phyloP scores from a whole-genome alignment of 2,888 invertebrate species.

The Euplexia lucipara region DNA sequence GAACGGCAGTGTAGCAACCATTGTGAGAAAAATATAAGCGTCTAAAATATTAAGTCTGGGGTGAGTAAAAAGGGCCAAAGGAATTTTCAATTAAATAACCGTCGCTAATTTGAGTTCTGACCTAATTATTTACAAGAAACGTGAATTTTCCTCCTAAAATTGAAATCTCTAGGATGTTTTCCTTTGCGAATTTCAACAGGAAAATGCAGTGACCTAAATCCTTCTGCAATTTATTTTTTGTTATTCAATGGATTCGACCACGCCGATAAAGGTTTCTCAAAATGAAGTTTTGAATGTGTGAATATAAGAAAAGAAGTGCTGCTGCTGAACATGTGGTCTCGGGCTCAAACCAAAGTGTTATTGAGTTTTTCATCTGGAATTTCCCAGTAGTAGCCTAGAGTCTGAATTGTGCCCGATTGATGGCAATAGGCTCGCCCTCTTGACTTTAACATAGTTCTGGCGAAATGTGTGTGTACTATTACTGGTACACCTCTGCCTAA shows the following conservation, averaged over 20 bases:
- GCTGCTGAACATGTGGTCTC: no score
- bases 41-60: constrained; percentile 16
- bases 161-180: constrained; percentile 10
- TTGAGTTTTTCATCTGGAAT: no score
- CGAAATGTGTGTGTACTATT: no score
- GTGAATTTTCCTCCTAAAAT: constrained; percentile 14
- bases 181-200: constrained; percentile 9
- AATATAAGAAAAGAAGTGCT: no score
- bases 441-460: no score
- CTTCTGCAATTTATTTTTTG: constrained; percentile 13
- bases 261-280: neutral
- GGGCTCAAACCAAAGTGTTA: no score
- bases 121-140: constrained; percentile 31
- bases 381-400: no score
- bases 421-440: no score
- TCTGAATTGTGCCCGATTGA: no score
- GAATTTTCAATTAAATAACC: constrained; percentile 24
- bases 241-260: neutral
- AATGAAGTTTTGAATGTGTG: neutral
- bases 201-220: constrained; percentile 6
- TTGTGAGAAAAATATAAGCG: constrained; percentile 8
- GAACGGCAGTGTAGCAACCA: neutral
- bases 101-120: constrained; percentile 15
- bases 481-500: no score
- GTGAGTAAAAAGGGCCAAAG: constrained; percentile 8